Conservation (phyloP, 2,797 vertebrate species). For the Oreochromis grahami region DNA sequence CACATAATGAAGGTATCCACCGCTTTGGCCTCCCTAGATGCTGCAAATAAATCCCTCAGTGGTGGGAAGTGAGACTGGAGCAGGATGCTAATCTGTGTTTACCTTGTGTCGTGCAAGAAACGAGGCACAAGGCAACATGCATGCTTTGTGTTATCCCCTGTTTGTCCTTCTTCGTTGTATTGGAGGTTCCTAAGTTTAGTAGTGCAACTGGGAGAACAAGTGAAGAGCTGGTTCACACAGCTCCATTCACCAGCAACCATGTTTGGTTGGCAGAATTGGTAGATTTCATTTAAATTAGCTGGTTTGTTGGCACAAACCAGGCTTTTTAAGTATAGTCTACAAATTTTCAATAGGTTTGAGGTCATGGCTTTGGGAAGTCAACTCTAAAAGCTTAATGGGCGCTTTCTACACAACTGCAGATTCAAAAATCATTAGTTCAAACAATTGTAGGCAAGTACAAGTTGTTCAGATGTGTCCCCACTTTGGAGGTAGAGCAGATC, state of each 20-base stretch:
- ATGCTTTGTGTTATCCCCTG: background rate
- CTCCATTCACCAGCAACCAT: background rate
- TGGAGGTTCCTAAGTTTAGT: background rate
- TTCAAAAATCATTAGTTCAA: background rate
- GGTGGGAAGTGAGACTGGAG: background rate
- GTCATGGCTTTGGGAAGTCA: background rate
- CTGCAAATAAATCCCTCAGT: conserved; percentile 10
- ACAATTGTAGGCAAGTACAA: background rate
- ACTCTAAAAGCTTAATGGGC: background rate
- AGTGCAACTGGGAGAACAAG: background rate
- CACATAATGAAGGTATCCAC: conserved; percentile 31
- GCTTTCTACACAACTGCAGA: background rate
- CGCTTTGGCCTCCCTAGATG: background rate
- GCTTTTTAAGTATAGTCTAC: rapidly evolving
- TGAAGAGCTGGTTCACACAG: background rate
- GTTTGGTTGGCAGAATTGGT: background rate
- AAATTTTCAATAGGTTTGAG: background rate
- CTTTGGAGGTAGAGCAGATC: background rate
- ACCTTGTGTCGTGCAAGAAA: background rate
- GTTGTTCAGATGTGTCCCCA: background rate
- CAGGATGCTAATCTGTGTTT: background rate
- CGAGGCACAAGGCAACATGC: background rate
- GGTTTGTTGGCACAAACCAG: background rate
- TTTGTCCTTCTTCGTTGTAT: background rate
- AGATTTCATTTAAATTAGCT: background rate